Conservation (phyloP, 2,888 invertebrate genomes). For the Drosophila recens region DNA sequence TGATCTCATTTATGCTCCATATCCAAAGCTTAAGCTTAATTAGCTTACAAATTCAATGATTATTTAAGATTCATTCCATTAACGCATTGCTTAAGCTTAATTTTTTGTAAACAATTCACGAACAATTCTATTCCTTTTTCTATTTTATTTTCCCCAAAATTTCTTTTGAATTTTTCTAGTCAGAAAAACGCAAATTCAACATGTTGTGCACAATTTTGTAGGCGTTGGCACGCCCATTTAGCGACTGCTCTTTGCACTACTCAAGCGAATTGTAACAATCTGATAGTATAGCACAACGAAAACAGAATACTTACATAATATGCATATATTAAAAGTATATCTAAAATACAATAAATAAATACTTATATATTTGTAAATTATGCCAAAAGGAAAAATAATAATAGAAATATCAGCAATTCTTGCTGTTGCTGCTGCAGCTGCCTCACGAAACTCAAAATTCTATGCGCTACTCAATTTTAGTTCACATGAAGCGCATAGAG, state of each 20-base stretch:
- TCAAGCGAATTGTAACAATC: conserved; percentile 76
- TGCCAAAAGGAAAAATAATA: conserved; percentile 37
- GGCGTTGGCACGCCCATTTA: conserved; percentile 42
- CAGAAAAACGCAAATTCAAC: conserved; percentile 39
- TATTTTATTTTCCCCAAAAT: conserved; percentile 4
- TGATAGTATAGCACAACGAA: conserved; percentile 54
- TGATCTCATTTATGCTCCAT: conserved; percentile 70
- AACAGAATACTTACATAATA: conserved; percentile 24
- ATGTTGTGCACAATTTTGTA: conserved; percentile 45
- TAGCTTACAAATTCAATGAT: conserved; percentile 55
- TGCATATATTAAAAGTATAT: conserved; percentile 1
- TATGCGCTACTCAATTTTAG: conserved; percentile 42
- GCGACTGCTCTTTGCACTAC: conserved; percentile 69
- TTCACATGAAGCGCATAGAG: conserved; percentile 36
- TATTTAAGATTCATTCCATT: conserved; percentile 68
- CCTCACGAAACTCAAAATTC: conserved; percentile 26
- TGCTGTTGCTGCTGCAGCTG: conserved; percentile 32
- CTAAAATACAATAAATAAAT: conserved; percentile 24
- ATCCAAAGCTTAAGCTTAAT: conserved; percentile 46
- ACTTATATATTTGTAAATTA: conserved; percentile 43
- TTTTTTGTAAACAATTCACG: conserved; percentile 17
- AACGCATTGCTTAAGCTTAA: conserved; percentile 51
- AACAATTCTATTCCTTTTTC: conserved; percentile 3
- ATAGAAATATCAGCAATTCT: conserved; percentile 22
- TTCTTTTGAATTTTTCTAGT: conserved; percentile 50